These are phyloP conservation scores for Beroe forskalii DNA, from an alignment of 37 sponge, comb jelly and placozoan species.

Conservation along the genomic window DNA sequence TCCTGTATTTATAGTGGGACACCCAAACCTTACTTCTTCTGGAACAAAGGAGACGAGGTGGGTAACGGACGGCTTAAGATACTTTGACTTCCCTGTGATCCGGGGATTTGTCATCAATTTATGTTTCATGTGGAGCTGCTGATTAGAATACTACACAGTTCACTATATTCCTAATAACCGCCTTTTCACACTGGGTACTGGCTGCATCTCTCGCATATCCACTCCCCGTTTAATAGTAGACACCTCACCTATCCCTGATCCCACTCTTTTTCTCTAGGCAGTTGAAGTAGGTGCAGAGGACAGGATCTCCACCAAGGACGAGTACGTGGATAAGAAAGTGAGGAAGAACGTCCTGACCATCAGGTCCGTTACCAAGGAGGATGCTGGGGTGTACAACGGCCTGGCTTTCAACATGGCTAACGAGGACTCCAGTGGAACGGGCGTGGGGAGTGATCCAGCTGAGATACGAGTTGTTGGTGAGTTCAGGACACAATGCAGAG, in stretches of 20 bases:
- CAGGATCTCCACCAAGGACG: background rate
- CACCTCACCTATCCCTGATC: background rate
- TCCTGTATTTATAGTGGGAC: constrained; percentile 27
- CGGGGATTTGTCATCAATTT: too few relatives aligned
- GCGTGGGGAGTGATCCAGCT: background rate
- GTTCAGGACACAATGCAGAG: too few relatives aligned
- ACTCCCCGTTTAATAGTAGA: too few relatives aligned
- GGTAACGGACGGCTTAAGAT: too few relatives aligned
- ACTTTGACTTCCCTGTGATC: too few relatives aligned
- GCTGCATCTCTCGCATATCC: too few relatives aligned
- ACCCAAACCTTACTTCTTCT: constrained; percentile 56
- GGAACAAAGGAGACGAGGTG: constrained; percentile 36
- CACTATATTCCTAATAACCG: too few relatives aligned
- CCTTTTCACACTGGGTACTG: too few relatives aligned
- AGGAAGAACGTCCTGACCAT: background rate
- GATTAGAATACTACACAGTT: too few relatives aligned
- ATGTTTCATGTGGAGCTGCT: too few relatives aligned
- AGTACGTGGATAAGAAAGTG: constrained; percentile 5
- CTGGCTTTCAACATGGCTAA: constrained; percentile 18
- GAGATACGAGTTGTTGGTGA: constrained; percentile 15
- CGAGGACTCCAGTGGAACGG: background rate
- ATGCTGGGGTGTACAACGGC: constrained; percentile 2
- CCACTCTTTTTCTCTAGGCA: background rate
- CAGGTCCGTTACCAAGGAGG: background rate
- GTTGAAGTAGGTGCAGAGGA: background rate